phyloP scores from a whole-genome alignment of 2,113 vertebrate species.

The Nematolebias whitei region DNA sequence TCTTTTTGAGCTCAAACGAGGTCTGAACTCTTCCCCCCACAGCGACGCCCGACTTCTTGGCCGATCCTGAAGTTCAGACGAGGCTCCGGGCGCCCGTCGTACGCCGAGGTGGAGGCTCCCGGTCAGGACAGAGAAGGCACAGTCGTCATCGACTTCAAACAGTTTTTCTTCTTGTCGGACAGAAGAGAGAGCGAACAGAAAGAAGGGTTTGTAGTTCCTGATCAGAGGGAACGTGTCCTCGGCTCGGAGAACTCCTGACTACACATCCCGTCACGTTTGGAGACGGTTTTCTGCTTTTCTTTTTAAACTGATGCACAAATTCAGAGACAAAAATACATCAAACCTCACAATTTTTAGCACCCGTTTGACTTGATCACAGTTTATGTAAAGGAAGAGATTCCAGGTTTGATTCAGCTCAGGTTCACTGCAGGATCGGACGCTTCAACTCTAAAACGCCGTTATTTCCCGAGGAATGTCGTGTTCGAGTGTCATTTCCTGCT shows the following conservation, averaged over 20 bases:
- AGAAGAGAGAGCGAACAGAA: slow-evolving; percentile 81
- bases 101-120: slow-evolving; percentile 91
- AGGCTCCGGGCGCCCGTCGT: slow-evolving; percentile 91
- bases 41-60: slow-evolving; percentile 93
- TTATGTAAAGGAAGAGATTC: background rate
- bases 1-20: background rate
- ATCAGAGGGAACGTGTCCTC: slow-evolving; percentile 76
- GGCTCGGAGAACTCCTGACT: slow-evolving; percentile 70
- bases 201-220: slow-evolving; percentile 77
- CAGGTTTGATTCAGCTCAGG: slow-evolving; percentile 30
- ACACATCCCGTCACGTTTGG: slow-evolving; percentile 35
- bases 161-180: slow-evolving; percentile 85
- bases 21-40: slow-evolving; percentile 23
- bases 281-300: slow-evolving; percentile 29
- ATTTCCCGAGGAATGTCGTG: slow-evolving; percentile 67
- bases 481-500: slow-evolving; percentile 68
- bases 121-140: slow-evolving; percentile 87
- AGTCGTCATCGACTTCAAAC: slow-evolving; percentile 71
- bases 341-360: slow-evolving; percentile 36
- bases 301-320: slow-evolving; percentile 19
- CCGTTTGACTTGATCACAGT: background rate
- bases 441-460: slow-evolving; percentile 37
- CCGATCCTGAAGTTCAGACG: slow-evolving; percentile 94
- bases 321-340: slow-evolving; percentile 23
- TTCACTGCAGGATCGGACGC: slow-evolving; percentile 16